These are phyloP conservation scores for Aramus guarauna DNA, from an alignment of 2,113 vertebrate genomes.

Conservation along the genomic window DNA sequence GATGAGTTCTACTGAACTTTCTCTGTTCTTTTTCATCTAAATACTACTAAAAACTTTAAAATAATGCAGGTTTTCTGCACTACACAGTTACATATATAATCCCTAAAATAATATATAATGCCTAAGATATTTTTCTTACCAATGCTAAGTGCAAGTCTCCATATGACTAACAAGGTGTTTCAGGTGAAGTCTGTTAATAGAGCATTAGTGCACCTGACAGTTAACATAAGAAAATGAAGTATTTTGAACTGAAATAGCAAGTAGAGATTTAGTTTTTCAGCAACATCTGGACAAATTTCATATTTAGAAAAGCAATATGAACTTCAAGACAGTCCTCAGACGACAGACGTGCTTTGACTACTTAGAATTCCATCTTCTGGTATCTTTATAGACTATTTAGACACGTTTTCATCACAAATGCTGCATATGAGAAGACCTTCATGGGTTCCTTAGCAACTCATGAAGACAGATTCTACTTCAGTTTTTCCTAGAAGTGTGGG, in stretches of 20 bases:
- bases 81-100: not conserved
- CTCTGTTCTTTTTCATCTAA: not conserved
- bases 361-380: not conserved
- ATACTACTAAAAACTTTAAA: not conserved
- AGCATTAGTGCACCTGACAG: not conserved
- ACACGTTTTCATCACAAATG: not conserved
- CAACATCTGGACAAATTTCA: not conserved
- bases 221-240: not conserved
- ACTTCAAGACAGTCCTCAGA: not conserved
- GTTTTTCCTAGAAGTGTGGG: not conserved
- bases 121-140: not conserved
- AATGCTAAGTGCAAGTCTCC: not conserved
- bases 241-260: not conserved
- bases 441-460: not conserved
- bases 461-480: not conserved
- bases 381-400: not conserved
- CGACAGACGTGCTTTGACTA: not conserved
- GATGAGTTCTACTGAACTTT: not conserved
- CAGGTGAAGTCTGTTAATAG: not conserved
- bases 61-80: not conserved
- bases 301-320: not conserved
- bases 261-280: not conserved
- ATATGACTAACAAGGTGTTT: not conserved
- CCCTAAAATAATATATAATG: not conserved
- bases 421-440: not conserved